A percentile compares a stretch with the other conserved stretches of the same genome.
phyloP scores from a whole-genome alignment of 1,140 invertebrate species.

The Bilobella aurantiaca region DNA sequence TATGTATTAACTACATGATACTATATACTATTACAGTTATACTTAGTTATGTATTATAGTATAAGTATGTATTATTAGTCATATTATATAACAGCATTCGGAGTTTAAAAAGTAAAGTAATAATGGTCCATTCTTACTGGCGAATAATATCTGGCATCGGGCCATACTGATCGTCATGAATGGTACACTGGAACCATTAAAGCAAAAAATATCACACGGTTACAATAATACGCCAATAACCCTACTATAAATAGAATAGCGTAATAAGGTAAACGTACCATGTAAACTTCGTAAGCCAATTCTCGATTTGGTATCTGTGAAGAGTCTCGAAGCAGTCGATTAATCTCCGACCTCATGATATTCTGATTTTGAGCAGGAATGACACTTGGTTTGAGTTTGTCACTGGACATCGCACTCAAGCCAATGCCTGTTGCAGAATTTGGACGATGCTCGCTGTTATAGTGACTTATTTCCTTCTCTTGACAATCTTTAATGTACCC shows the following conservation, averaged over 20 bases:
- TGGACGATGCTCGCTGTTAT: background rate
- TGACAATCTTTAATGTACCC: constrained; percentile 40
- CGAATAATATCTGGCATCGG: constrained; percentile 61
- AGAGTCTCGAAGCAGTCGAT: constrained; percentile 57
- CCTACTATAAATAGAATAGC: too few species aligned
- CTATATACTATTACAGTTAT: too few species aligned
- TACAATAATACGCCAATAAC: constrained; percentile 7
- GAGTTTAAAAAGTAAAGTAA: constrained; percentile 21
- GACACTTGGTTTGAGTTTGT: background rate
- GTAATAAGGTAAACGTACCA: too few species aligned
- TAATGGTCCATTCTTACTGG: constrained; percentile 47
- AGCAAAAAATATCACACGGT: constrained; percentile 38
- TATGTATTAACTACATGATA: background rate
- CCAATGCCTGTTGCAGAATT: background rate
- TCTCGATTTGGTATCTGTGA: constrained; percentile 56
- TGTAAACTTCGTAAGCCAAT: constrained; percentile 63
- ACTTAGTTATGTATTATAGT: too few species aligned
- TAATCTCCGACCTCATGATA: constrained; percentile 39
- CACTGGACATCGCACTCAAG: background rate
- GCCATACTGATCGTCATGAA: constrained; percentile 66
- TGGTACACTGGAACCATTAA: constrained; percentile 45
- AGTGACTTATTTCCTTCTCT: constrained; percentile 13
- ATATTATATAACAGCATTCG: background rate
- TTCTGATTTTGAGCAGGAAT: background rate
- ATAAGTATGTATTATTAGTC: too few species aligned